Conservation (phyloP, 2,113 vertebrate species). For the Caloenas nicobarica region DNA sequence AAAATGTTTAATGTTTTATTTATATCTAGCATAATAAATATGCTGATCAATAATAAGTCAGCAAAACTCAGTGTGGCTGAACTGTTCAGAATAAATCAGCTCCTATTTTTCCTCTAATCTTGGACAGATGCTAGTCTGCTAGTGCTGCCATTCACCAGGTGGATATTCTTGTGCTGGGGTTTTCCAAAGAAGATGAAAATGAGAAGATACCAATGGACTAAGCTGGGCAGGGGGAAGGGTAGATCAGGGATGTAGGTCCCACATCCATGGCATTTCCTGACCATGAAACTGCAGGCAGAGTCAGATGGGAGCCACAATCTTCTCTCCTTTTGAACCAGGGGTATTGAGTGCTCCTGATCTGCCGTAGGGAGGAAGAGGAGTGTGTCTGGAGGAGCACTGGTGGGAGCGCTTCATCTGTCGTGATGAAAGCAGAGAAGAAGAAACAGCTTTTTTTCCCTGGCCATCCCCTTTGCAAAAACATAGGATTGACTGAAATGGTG, state of each 20-base stretch:
- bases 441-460: not conserved
- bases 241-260: not conserved
- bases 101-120: not conserved
- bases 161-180: not conserved
- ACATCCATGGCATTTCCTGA: not conserved
- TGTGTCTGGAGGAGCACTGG: too few species aligned
- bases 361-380: not conserved
- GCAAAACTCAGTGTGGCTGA: conserved; percentile 1
- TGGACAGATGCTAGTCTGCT: not conserved
- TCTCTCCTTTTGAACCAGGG: not conserved
- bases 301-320: not conserved
- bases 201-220: not conserved
- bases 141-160: not conserved
- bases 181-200: not conserved
- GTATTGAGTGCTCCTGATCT: not conserved
- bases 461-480: not conserved
- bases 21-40: conserved; percentile 6
- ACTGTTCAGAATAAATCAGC: not conserved
- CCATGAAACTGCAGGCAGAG: not conserved
- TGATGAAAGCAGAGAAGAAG: not conserved
- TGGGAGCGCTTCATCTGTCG: accelerated
- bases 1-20: conserved; percentile 35
- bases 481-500: not conserved
- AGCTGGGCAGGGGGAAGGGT: not conserved
- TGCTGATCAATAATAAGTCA: conserved; percentile 39